Percentiles rank a stretch among this genome's conserved stretches.
phyloP scores from a whole-genome alignment of 2,113 vertebrate genomes.

The Spermophilus dauricus region DNA sequence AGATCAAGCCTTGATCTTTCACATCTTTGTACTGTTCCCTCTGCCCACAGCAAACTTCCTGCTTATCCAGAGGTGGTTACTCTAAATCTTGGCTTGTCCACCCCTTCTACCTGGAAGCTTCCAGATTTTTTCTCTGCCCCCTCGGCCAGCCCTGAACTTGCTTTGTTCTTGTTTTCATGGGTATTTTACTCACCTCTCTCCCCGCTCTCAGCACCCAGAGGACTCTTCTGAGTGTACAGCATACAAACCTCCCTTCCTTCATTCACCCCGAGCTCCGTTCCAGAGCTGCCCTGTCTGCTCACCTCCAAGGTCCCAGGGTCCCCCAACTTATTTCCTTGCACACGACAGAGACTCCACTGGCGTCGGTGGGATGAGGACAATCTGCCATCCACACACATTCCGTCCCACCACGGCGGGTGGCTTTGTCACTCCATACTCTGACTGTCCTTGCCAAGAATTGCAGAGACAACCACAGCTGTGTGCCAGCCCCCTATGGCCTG shows the following conservation, averaged over 20 bases:
- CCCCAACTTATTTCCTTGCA: not conserved
- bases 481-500: conserved; percentile 58
- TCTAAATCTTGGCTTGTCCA: not conserved
- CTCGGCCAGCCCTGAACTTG: not conserved
- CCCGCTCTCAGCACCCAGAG: not conserved
- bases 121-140: not conserved
- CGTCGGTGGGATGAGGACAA: not conserved
- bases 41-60: not conserved
- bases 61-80: not conserved
- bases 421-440: not conserved
- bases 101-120: not conserved
- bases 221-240: too few relatives aligned
- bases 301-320: not conserved
- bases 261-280: not conserved
- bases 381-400: not conserved
- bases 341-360: not conserved
- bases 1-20: not conserved
- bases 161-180: not conserved
- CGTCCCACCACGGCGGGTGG: not conserved
- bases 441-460: conserved; percentile 48
- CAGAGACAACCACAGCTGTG: conserved; percentile 30
- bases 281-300: not conserved
- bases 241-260: not conserved
- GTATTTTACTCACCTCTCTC: not conserved
- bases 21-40: not conserved